Evolutionary conservation across 2,113 vertebrate genomes (phyloP), one percentile per base, ranked within the genome.

Genomic region (Tamias sibiricus): DNA sequence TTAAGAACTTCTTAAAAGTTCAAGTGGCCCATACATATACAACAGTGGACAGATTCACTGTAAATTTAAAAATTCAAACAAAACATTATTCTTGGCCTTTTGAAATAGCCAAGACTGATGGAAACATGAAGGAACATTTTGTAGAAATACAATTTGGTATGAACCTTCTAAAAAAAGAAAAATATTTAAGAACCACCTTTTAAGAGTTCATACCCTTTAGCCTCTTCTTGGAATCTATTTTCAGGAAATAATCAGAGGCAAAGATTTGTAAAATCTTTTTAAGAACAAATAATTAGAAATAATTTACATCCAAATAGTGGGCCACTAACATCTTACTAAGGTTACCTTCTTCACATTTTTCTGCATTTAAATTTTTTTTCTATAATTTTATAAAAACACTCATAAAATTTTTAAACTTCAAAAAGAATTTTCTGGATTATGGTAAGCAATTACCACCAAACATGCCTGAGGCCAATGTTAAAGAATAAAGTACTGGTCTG

Each of bases 211-310:
- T 24, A 95, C 8, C 3, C 74, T 94, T 85, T 85, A 92, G 37
- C 8, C 79, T 75, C 62, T 89, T 96, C 79, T 91, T 54, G 7
- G 19, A 92, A 37, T 37, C 40, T 87, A 85, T 81, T 91, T 95
- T 79, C 62, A 80, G 44, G 81, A 95, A 96, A 96, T 82, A 95
- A 94, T 35, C 22, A 91, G 44, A 93, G 47, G 49, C 69, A 97
- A 97, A 95, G 37, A 85, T 68, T 47, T 81, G 35, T 57, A 72
- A 88, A 42, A 40, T 66, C 83, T 83, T 97, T 94, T 95, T n/a
- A 86, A 44, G 37, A 92, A 87, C 9, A 96, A 71, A 77, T 79
- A 71, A 71, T 83, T 11, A 83, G 75, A 94, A 91, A 82, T 52
- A 93, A 87, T 17, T 96, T 92, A 84, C 0, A 92, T 28, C 47